phyloP scores from a whole-genome alignment of 2,113 vertebrate species.

The Chaetops frenatus region DNA sequence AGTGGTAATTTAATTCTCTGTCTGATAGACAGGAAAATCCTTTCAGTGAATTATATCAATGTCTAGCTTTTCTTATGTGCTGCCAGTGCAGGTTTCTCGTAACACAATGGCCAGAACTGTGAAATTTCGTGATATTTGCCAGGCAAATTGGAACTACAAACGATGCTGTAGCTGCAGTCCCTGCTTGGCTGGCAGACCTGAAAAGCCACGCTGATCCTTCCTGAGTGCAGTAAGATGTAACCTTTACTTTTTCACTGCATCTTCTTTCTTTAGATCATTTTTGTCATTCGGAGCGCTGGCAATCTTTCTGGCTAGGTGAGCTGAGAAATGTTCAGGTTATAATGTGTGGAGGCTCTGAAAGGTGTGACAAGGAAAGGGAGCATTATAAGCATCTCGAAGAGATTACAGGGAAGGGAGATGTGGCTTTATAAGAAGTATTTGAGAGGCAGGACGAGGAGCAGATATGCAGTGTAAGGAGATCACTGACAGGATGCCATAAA shows the following conservation, averaged over 20 bases:
- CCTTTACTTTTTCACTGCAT: slow-evolving; percentile 22
- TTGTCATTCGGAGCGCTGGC: not conserved
- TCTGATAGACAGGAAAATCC: slow-evolving; percentile 59
- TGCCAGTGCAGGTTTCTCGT: slow-evolving; percentile 11
- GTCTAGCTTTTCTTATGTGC: not conserved
- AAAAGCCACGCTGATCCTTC: slow-evolving; percentile 28
- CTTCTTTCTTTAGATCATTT: slow-evolving; percentile 11
- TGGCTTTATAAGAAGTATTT: not conserved
- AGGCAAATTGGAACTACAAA: slow-evolving; percentile 54
- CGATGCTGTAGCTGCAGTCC: not conserved
- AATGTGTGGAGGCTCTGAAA: not conserved
- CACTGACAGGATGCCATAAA: not conserved
- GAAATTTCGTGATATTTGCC: slow-evolving; percentile 35
- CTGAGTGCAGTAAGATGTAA: slow-evolving; percentile 1
- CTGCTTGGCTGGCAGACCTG: slow-evolving; percentile 36
- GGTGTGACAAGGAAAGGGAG: not conserved
- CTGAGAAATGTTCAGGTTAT: slow-evolving; percentile 6
- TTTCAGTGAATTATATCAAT: slow-evolving; percentile 22
- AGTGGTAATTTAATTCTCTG: slow-evolving; percentile 34
- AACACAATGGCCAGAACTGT: slow-evolving; percentile 37
- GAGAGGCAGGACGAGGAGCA: slow-evolving; percentile 21
- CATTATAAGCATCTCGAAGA: not conserved
- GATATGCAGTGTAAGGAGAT: not conserved
- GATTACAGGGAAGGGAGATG: slow-evolving; percentile 16
- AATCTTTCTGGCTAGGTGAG: slow-evolving; percentile 53